Conservation (phyloP, 2,113 vertebrate genomes). For the Cryptotis parvus region DNA sequence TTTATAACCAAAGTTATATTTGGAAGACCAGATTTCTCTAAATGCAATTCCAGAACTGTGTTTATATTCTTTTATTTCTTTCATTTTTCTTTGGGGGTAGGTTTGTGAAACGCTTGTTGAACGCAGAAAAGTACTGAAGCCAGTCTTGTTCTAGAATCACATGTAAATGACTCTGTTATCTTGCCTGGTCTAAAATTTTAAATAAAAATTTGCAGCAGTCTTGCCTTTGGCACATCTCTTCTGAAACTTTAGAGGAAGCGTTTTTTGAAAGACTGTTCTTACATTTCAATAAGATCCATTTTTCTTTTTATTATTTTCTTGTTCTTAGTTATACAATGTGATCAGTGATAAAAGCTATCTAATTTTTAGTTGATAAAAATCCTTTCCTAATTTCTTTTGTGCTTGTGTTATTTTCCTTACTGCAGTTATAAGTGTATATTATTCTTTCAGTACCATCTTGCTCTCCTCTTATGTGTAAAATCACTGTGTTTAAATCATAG, state of each 20-base stretch:
- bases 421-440: not conserved
- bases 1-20: not conserved
- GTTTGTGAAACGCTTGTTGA: not conserved
- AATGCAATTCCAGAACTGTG: not conserved
- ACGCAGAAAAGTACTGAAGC: not conserved
- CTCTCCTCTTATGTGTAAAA: conserved; percentile 42
- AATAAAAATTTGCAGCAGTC: conserved; percentile 68
- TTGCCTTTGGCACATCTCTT: conserved; percentile 42
- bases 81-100: not conserved
- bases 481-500: conserved; percentile 42
- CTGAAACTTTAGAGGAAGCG: not conserved
- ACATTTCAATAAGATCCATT: conserved; percentile 34
- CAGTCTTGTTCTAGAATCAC: not conserved
- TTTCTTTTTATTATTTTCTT: conserved; percentile 50
- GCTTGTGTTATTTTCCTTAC: conserved; percentile 55
- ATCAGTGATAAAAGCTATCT: conserved; percentile 24
- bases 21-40: not conserved
- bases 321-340: conserved; percentile 23
- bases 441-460: not conserved
- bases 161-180: conserved; percentile 71
- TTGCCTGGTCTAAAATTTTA: conserved; percentile 77
- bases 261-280: not conserved
- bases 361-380: conserved; percentile 65
- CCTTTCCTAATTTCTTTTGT: not conserved
- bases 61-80: not conserved